Conservation (phyloP, 2,888 invertebrate species). For the Ectropis crepuscularia region DNA sequence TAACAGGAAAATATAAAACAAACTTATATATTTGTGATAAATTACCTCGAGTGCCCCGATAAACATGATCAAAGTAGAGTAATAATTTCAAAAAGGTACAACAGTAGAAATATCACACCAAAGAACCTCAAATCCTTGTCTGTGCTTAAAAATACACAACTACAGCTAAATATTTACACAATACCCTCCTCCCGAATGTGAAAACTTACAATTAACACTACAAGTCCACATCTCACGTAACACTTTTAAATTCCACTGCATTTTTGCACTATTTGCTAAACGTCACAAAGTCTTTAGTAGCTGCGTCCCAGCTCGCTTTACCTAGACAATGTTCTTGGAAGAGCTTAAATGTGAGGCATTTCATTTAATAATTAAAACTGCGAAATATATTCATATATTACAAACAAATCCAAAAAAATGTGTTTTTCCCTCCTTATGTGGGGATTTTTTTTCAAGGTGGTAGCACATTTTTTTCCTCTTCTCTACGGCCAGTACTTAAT, state of each 20-base stretch:
- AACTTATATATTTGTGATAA: too few relatives aligned
- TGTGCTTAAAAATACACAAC: conserved; percentile 61
- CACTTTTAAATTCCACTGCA: conserved; percentile 54
- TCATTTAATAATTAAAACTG: conserved; percentile 3
- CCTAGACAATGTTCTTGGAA: conserved; percentile 79
- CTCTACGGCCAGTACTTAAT: too few relatives aligned
- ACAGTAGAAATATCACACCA: conserved; percentile 55
- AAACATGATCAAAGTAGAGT: too few relatives aligned
- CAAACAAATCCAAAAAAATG: too few relatives aligned
- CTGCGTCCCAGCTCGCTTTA: conserved; percentile 70
- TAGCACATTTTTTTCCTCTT: too few relatives aligned
- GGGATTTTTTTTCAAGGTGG: too few relatives aligned
- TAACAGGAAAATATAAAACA: too few relatives aligned
- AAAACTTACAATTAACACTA: conserved; percentile 46
- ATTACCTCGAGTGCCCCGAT: too few relatives aligned
- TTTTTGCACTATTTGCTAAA: conserved; percentile 56
- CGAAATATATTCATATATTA: neutral
- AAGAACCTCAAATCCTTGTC: conserved; percentile 77
- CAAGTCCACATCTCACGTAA: conserved; percentile 58
- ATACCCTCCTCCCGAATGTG: conserved; percentile 63
- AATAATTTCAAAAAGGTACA: neutral
- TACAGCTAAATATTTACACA: conserved; percentile 68
- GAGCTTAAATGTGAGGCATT: conserved; percentile 45
- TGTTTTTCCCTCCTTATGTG: too few relatives aligned
- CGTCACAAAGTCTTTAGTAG: conserved; percentile 41